phyloP scores from a whole-genome alignment of 2,113 vertebrate genomes.

The Smithornis capensis region DNA sequence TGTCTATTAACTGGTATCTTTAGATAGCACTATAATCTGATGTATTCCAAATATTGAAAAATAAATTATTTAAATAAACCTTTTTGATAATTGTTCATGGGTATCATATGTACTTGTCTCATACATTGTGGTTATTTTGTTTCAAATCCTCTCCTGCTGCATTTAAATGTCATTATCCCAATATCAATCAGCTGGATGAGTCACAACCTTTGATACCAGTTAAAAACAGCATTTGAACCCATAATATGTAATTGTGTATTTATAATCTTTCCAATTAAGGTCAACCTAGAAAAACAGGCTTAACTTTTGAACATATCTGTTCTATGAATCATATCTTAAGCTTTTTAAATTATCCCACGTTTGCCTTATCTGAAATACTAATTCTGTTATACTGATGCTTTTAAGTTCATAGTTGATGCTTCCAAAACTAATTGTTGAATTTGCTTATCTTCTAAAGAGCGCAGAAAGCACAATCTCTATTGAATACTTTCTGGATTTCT shows the following conservation, averaged over 20 bases:
- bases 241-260: neutral
- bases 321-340: neutral
- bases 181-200: neutral
- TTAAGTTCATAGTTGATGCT: neutral
- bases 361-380: neutral
- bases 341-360: neutral
- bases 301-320: neutral
- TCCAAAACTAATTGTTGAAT: neutral
- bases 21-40: neutral
- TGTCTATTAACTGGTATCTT: neutral
- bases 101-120: neutral
- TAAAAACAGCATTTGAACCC: neutral
- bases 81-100: neutral
- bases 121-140: neutral
- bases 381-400: neutral
- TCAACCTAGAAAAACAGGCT: neutral
- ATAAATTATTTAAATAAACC: neutral
- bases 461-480: neutral
- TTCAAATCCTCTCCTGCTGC: neutral
- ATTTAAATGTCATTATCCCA: neutral
- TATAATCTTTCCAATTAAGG: neutral
- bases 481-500: neutral
- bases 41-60: neutral
- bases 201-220: neutral
- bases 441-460: too few relatives aligned